Base-by-base conservation (phyloP, 2,797 vertebrate genomes). In the Rhyacichthys aspro region DNA sequence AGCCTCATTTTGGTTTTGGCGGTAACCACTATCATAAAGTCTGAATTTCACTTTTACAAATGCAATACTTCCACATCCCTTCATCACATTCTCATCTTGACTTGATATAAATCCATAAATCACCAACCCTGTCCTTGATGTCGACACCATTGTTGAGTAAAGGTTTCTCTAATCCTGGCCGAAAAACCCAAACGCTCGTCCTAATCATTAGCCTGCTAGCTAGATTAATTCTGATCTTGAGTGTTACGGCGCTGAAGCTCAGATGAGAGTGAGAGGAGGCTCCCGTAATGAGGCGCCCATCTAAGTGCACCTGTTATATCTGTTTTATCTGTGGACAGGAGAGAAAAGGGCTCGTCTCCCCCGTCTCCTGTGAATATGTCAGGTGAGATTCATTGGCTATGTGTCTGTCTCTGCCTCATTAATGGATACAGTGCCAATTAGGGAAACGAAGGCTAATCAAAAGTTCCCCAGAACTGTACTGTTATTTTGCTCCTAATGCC, bases 391-490 rank as follows among this genome's bases (percentile, higher is more conserved):
- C 55, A 52, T 18, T 58, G 70, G 64, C 39, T 71, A 43, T 53
- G 54, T 64, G 64, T 71, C 79, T 70, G 69, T 70, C 69, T 85
- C 49, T 48, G 50, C 53, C 69, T 78, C 61, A 63, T 86, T 88
- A 87, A 84, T 41, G 54, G 53, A 39, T 59, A 62, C 50, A 55
- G 36, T 81, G 37, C 74, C 82, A 89, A 85, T 88, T 88, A 84
- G 43, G 43, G 50, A 55, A 72, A 49, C 58, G 12, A 57, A 36
- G 36, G 55, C 66, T 75, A 69, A 88, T 79, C 56, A 80, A 71
- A 82, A 74, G 67, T 14, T 34, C 17, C 44, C 76, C 50, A 52
- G 47, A 46, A 34, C 23, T 57, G 34, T 9, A 16, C 59, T 19
- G 7, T 23, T 33, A 58, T 32, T 67, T 16, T 44, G 59, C 11